Percentiles rank a stretch among this genome's conserved stretches.
phyloP scores from a whole-genome alignment of 2,797 vertebrate species.

The Paguma larvata region DNA sequence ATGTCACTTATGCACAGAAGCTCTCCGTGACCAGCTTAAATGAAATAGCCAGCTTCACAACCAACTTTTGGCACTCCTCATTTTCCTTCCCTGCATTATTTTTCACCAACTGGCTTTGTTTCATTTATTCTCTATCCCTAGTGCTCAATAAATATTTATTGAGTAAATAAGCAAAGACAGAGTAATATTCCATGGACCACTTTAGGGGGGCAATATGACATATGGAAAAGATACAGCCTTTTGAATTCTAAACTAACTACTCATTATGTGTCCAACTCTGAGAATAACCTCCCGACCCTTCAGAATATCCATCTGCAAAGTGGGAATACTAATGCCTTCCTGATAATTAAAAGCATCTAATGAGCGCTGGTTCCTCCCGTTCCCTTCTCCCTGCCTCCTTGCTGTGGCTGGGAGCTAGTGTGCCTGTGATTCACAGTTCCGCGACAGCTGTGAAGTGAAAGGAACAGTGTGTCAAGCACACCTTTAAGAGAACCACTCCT shows the following conservation, averaged over 20 bases:
- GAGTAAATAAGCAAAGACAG: not conserved
- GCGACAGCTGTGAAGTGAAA: not conserved
- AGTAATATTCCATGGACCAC: not conserved
- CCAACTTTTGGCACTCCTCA: not conserved
- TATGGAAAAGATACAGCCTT: not conserved
- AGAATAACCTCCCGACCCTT: not conserved
- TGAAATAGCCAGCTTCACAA: not conserved
- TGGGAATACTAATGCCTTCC: not conserved
- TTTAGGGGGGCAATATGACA: not conserved
- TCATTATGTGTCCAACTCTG: not conserved
- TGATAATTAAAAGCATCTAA: not conserved
- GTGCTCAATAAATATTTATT: not conserved
- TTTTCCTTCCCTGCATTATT: not conserved
- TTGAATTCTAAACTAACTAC: not conserved
- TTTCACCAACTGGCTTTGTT: not conserved
- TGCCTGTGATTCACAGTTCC: not conserved
- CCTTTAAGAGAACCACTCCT: not conserved
- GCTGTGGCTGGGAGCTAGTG: not conserved
- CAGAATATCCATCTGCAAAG: slow-evolving; percentile 20
- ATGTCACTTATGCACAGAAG: not conserved
- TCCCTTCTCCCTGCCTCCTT: not conserved
- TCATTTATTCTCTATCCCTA: not conserved
- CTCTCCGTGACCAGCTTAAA: not conserved
- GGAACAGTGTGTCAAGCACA: not conserved
- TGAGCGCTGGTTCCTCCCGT: not conserved